These are phyloP conservation scores for Thunnus albacares DNA, from an alignment of 2,797 vertebrate species.

Conservation along the genomic window DNA sequence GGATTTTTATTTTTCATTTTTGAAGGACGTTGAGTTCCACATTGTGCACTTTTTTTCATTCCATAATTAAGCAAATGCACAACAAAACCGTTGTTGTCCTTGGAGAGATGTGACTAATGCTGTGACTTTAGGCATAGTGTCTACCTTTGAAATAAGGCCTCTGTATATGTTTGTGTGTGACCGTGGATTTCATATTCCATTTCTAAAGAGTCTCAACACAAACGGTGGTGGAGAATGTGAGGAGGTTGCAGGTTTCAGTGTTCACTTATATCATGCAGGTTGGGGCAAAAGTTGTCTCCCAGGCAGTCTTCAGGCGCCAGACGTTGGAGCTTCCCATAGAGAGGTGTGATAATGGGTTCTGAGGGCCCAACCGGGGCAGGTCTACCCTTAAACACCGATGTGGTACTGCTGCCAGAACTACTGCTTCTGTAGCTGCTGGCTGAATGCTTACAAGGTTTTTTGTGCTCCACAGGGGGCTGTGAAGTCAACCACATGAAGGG, in stretches of 20 bases:
- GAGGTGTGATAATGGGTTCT: conserved; percentile 35
- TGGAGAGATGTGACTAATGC: conserved; percentile 52
- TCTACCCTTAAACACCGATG: conserved; percentile 49
- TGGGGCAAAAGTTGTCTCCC: conserved; percentile 3
- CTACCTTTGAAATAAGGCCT: conserved; percentile 13
- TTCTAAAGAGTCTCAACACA: not conserved
- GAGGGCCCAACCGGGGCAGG: not conserved
- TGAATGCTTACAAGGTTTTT: conserved; percentile 13
- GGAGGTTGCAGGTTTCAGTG: not conserved
- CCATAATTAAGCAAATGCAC: conserved; percentile 47
- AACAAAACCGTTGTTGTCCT: conserved; percentile 45
- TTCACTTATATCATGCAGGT: conserved; percentile 9
- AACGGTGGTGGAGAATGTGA: not conserved
- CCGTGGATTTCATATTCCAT: not conserved
- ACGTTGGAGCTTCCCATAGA: conserved; percentile 22
- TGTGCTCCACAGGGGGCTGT: conserved; percentile 40
- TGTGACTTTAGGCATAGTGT: conserved; percentile 37
- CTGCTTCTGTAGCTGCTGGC: conserved; percentile 35
- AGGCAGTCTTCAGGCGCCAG: conserved; percentile 14
- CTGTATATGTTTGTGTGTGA: conserved; percentile 1
- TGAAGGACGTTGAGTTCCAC: conserved; percentile 41
- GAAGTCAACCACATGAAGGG: conserved; percentile 54
- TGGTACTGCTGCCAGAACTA: conserved; percentile 27
- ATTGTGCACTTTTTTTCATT: conserved; percentile 18
- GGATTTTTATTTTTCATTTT: conserved; percentile 40